Conservation (phyloP, 2,888 invertebrate genomes). For the Erannis defoliaria region DNA sequence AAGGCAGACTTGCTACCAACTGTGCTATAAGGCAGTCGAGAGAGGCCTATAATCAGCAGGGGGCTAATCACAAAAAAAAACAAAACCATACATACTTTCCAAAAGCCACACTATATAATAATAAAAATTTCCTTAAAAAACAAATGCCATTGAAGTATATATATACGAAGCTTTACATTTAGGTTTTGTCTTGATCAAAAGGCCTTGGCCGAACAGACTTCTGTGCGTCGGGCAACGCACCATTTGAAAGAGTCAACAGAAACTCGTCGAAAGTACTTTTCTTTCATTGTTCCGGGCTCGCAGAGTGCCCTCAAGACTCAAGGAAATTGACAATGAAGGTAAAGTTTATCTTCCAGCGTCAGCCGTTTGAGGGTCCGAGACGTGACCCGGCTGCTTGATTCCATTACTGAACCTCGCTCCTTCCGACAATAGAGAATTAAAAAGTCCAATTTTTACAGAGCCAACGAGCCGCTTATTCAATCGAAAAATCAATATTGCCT, state of each 20-base stretch:
- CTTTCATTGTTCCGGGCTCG: slow-evolving; percentile 78
- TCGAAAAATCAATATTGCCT: slow-evolving; percentile 70
- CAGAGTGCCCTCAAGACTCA: slow-evolving; percentile 73
- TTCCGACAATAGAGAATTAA: slow-evolving; percentile 76
- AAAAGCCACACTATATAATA: too few species aligned
- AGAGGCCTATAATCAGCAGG: too few species aligned
- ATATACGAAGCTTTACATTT: too few species aligned
- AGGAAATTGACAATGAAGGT: slow-evolving; percentile 85
- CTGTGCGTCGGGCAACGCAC: slow-evolving; percentile 64
- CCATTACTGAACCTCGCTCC: slow-evolving; percentile 64
- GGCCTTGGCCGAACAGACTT: slow-evolving; percentile 47
- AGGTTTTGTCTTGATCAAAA: not conserved
- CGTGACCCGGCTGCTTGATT: slow-evolving; percentile 80
- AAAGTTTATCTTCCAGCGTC: slow-evolving; percentile 82
- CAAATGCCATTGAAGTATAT: too few species aligned
- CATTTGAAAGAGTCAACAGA: slow-evolving; percentile 78
- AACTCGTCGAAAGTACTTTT: slow-evolving; percentile 76
- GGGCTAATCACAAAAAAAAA: too few species aligned
- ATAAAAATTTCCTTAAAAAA: too few species aligned
- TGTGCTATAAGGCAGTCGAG: too few species aligned
- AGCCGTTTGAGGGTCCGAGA: slow-evolving; percentile 77
- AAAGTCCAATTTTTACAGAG: slow-evolving; percentile 73
- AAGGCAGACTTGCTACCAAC: too few species aligned
- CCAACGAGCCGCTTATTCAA: slow-evolving; percentile 73
- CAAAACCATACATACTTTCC: too few species aligned